phyloP scores from a whole-genome alignment of 2,888 invertebrate genomes.

The Pseudococcus jackbeardsleyi region DNA sequence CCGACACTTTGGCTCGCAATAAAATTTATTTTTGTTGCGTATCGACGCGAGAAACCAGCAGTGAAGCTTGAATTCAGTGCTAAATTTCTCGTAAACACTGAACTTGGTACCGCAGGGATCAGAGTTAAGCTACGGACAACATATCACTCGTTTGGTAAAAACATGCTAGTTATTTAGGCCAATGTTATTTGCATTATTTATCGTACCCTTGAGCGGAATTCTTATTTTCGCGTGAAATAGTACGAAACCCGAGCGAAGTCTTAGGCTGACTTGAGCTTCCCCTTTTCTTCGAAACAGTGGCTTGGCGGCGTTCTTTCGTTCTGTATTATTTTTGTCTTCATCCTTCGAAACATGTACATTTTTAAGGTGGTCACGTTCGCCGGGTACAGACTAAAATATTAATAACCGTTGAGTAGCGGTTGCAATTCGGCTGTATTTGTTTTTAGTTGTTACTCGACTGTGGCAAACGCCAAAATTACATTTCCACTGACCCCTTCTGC shows the following conservation, averaged over 20 bases:
- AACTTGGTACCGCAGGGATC: slow-evolving; percentile 46
- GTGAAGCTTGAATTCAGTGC: slow-evolving; percentile 11
- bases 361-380: slow-evolving; percentile 47
- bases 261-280: neutral
- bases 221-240: slow-evolving; percentile 56
- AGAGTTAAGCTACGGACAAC: slow-evolving; percentile 49
- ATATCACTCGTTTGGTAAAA: slow-evolving; percentile 51
- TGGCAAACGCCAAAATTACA: slow-evolving; percentile 33
- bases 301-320: neutral
- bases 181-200: slow-evolving; percentile 57
- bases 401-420: slow-evolving; percentile 47
- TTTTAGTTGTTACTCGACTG: neutral
- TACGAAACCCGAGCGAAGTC: neutral
- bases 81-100: slow-evolving; percentile 34
- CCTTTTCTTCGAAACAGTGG: neutral
- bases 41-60: neutral
- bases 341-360: slow-evolving; percentile 39
- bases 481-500: slow-evolving; percentile 9
- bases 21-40: slow-evolving; percentile 47
- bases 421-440: slow-evolving; percentile 24
- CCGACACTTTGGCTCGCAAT: neutral
- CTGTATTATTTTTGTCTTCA: neutral
- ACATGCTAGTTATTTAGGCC: slow-evolving; percentile 54
- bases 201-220: slow-evolving; percentile 49
- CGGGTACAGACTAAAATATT: slow-evolving; percentile 44